Evolutionary conservation across 2,113 vertebrate genomes (phyloP), one percentile per base, ranked within the genome.

Genomic region (Tenebrosternarchus preto): DNA sequence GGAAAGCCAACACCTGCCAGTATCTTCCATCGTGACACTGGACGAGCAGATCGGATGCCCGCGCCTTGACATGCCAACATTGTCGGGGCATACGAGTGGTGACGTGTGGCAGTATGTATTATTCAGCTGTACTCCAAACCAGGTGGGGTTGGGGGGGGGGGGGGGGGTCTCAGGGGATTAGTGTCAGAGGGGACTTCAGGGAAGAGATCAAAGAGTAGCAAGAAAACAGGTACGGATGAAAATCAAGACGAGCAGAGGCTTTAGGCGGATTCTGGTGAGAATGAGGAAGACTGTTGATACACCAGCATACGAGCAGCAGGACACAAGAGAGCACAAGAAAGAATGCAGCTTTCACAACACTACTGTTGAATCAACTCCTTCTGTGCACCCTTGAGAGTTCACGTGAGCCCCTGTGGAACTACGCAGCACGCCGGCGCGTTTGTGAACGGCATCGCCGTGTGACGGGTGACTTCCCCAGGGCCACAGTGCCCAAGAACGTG

Each of bases 1-100:
- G 91, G 92, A 93, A 94, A 94, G 89, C 86, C 86, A 91, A 94
- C 87, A 93, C 91, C 82, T 73, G 83, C 81, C 87, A 88, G 87
- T 89, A 90, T 93, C 91, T 93, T 93, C 93, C 93, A 94, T 93
- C 90, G 77, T 93, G 91, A 92, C 92, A 93, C 31, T 88, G 91
- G 89, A 91, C 88, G 87, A 86, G 83, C 64, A 85, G 91, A 93
- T 93, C 90, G 84, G 85, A 83, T 94, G 88, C 88, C 89, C 82
- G 81, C 64, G 60, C 85, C 87, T 71, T 91, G 90, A 90, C 91
- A 92, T 90, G 90, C 89, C 89, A 91, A 93, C 90, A 93, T 92
- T 93, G 91, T 92, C 91, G 85, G 8, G 1, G 85, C 46, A 88
- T 89, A 86, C 88, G 91, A 91, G 89, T 80, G 82, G 81, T 91